Evolutionary conservation across 2,113 vertebrate genomes (phyloP), one percentile per base, ranked within the genome.

Genomic region (Anarrhichthys ocellatus): DNA sequence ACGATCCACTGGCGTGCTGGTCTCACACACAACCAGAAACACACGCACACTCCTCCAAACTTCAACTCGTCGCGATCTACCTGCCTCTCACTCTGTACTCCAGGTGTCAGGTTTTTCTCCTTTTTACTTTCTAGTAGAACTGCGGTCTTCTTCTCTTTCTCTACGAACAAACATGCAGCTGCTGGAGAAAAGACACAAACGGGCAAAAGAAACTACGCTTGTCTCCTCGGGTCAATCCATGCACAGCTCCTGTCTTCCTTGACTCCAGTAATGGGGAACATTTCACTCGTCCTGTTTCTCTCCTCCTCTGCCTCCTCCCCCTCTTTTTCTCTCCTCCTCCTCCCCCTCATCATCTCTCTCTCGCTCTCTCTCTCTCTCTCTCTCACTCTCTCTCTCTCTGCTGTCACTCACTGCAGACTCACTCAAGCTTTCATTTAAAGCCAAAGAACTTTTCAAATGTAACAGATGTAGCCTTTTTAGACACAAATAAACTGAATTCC

Each of bases 261-360:
- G 8, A 70, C 76, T 88, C 73, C 58, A 72, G 85, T 87, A 89
- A 85, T 88, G 89, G 85, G 87, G 82, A 92, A 86, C 86, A 84
- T 91, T 93, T 92, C 89, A 64, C 73, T 87, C 85, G 73, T 88
- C 82, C 86, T 44, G 86, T 76, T 85, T 88, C 89, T 89, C 90
- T 86, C 88, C 85, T 90, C 89, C 87, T 90, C 84, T 87, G 84
- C 90, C 90, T 92, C 92, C 90, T 88, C 89, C 92, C 85, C 81
- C 71, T 87, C 73, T 83, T 83, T 79, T 82, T 27, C 81, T 84
- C 75, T 74, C 76, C 79, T 86, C 86, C 73, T 73, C 71, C 77
- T 78, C 63, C 74, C 81, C 68, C 62, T 32, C 58, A 8, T 14
- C 17, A 58, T 34, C 17, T 34, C 73, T 18, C 52, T 61, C 70